Evolutionary conservation across 2,113 vertebrate genomes (phyloP).

Genomic region (Pseudopipra pipra): DNA sequence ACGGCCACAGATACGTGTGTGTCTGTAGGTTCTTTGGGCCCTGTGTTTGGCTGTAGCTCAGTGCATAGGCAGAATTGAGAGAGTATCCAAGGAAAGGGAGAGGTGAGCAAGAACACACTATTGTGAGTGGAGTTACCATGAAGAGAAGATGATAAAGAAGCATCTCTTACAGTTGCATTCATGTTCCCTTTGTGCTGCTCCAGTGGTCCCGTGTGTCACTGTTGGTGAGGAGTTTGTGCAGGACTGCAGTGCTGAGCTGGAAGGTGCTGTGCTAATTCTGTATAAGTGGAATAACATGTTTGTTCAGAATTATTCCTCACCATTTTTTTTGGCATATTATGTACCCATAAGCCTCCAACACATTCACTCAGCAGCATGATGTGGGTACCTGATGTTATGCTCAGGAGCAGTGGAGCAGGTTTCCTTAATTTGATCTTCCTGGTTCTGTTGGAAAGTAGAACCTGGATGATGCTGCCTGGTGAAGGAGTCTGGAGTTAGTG

Average conservation of each 20-base stretch:
- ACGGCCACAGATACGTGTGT: fast-evolving
- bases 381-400: fast-evolving
- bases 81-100: not conserved
- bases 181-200: not conserved
- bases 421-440: not conserved
- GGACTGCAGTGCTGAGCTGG: not conserved
- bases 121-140: not conserved
- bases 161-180: not conserved
- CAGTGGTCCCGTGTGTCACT: fast-evolving
- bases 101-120: fast-evolving
- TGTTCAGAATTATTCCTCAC: not conserved
- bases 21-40: fast-evolving
- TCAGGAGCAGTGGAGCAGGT: not conserved
- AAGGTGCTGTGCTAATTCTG: not conserved
- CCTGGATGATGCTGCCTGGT: not conserved
- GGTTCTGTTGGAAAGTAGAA: not conserved
- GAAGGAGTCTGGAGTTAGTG: not conserved
- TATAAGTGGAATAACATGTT: not conserved
- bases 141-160: not conserved
- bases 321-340: fast-evolving
- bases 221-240: not conserved
- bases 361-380: not conserved
- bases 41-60: fast-evolving
- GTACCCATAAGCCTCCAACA: fast-evolving
- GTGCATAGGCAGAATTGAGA: not conserved